A percentile compares a stretch with the other conserved stretches of the same genome.
phyloP scores from a whole-genome alignment of 1,140 invertebrate genomes.

The Ceratosolen solmsi region DNA sequence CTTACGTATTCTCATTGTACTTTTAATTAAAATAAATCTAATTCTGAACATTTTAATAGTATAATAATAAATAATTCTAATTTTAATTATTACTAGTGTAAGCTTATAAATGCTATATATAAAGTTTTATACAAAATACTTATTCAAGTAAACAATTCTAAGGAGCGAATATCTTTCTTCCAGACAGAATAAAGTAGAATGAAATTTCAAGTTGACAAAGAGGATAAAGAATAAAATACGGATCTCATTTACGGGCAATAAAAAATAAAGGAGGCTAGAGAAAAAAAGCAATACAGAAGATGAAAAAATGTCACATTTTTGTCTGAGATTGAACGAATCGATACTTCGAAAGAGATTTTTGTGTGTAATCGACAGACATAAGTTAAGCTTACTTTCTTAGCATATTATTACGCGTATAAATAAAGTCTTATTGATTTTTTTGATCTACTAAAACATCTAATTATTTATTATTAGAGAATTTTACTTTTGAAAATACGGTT shows the following conservation, averaged over 20 bases:
- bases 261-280: constrained; percentile 7
- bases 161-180: not conserved
- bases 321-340: not conserved
- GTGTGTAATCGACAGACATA: constrained; percentile 13
- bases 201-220: not conserved
- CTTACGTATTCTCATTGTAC: too few species aligned
- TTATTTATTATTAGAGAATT: not conserved
- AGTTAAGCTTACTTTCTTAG: constrained; percentile 8
- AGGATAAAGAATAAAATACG: constrained; percentile 19
- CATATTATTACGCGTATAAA: not conserved
- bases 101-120: not conserved
- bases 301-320: constrained; percentile 5
- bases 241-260: not conserved
- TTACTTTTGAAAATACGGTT: not conserved
- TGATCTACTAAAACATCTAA: not conserved
- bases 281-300: not conserved
- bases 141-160: not conserved
- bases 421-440: not conserved
- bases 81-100: not conserved
- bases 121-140: not conserved
- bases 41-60: too few species aligned
- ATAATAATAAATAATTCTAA: not conserved
- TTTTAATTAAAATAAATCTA: too few species aligned
- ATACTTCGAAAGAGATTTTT: constrained; percentile 12
- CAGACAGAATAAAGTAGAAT: not conserved